Percentiles rank a stretch among this genome's conserved stretches.
Conservation (phyloP, 2,797 vertebrate species). For the Glyptemys insculpta region DNA sequence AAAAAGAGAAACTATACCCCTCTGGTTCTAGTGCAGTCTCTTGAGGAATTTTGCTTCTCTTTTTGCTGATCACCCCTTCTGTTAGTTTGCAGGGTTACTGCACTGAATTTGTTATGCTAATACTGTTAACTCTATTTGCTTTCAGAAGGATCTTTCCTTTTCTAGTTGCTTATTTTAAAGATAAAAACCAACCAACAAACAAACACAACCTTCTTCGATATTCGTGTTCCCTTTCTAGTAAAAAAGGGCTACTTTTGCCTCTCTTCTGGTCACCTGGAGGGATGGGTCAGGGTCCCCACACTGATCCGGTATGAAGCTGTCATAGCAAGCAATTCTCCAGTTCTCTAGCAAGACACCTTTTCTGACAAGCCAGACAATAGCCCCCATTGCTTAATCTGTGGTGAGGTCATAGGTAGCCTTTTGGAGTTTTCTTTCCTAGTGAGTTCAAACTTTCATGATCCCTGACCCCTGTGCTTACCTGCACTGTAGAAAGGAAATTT, state of each 20-base stretch:
- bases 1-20: neutral
- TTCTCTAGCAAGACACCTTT: neutral
- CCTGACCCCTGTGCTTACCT: neutral
- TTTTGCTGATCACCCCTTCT: slow-evolving; percentile 20
- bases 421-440: neutral
- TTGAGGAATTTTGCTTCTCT: neutral
- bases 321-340: neutral
- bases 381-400: neutral
- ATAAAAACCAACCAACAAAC: neutral
- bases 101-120: neutral
- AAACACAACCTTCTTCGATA: neutral
- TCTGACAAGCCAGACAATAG: neutral
- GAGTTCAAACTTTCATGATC: neutral
- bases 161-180: neutral
- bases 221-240: neutral
- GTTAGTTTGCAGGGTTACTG: neutral
- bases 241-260: neutral
- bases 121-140: neutral
- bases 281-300: neutral
- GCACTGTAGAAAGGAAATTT: neutral
- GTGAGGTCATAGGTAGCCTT: neutral
- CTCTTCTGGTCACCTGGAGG: neutral
- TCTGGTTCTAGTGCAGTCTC: neutral
- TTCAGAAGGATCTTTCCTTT: neutral
- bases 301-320: neutral